Percentiles rank a stretch among this genome's conserved stretches.
phyloP scores from a whole-genome alignment of 2,113 vertebrate genomes.

The Ammodytes marinus region DNA sequence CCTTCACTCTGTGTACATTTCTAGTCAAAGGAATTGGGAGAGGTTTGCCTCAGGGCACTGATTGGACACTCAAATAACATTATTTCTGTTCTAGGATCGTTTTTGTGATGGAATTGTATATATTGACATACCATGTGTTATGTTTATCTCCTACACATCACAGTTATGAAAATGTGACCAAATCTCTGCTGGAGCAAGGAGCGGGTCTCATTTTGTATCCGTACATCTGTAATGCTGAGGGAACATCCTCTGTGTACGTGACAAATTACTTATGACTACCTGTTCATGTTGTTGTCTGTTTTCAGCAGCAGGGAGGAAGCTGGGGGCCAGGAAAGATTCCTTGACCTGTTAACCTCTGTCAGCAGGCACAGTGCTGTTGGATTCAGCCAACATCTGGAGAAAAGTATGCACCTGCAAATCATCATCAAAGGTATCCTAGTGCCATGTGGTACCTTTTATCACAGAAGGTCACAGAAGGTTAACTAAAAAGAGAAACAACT shows the following conservation, averaged over 20 bases:
- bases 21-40: slow-evolving; percentile 21
- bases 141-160: not conserved
- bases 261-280: slow-evolving; percentile 33
- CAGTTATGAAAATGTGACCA: not conserved
- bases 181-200: not conserved
- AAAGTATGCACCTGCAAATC: slow-evolving; percentile 44
- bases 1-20: not conserved
- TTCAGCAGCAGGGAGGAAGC: slow-evolving; percentile 34
- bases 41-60: not conserved
- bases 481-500: slow-evolving; percentile 1
- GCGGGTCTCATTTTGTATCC: not conserved
- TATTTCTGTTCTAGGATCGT: not conserved
- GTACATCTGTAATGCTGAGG: slow-evolving; percentile 2
- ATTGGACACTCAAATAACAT: not conserved
- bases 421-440: slow-evolving; percentile 11
- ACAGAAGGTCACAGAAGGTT: not conserved
- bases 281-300: slow-evolving; percentile 13
- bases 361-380: slow-evolving; percentile 17
- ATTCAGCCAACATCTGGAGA: slow-evolving; percentile 49
- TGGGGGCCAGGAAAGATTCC: slow-evolving; percentile 14
- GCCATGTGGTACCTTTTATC: slow-evolving; percentile 22
- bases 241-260: not conserved
- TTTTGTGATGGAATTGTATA: not conserved
- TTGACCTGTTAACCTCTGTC: slow-evolving; percentile 44
- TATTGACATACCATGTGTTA: not conserved